Evolutionary conservation across 2,797 vertebrate genomes (phyloP), one percentile per base, ranked within the genome.

Genomic region (Malacoraja senta): DNA sequence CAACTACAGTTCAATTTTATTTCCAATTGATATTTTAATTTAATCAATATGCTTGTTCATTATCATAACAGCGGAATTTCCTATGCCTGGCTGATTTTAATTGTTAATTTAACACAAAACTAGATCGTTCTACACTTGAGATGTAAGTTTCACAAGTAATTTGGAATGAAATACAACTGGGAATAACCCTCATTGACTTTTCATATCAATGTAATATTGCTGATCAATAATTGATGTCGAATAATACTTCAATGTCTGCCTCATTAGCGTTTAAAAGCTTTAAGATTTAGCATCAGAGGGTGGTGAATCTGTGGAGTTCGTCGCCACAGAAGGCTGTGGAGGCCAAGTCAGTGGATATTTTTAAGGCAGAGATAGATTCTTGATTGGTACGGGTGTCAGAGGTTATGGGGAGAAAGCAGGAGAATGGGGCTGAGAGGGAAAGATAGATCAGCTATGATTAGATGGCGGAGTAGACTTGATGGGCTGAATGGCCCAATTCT

Each of bases 101-200:
- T 68, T 86, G 61, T 88, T 68, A 68, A 88, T 88, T 63, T 86
- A 86, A 8, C 29, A 17, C 83, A 86, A n/a, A 88, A 8, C 84
- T 35, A 35, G 29, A 63, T 83, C n/a, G 81, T 53, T 84, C 61
- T n/a, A n/a, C 29, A 63, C 12, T 84, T 63, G 58, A 29, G 44
- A 63, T 0, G 10, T 63, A 84, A 61, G 53, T 84, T 88, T 17
- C 29, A 32, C 21, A 65, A 65, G 84, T 88, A 17, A 19, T 32
- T 88, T 88, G 61, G 15, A 88, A n/a, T 65, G n/a, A 65, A 65
- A 21, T 17, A n/a, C 15, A 15, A 29, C 32, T 19, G 29, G 15
- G 61, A 65, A 65, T 88, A 8, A 86, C 6, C 3, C 53, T 86
- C 26, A 86, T 86, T 63, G 26, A 32, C 58, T 32, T 61, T 86